phyloP scores from a whole-genome alignment of 1,140 invertebrate species.

The Ceratina australensis region DNA sequence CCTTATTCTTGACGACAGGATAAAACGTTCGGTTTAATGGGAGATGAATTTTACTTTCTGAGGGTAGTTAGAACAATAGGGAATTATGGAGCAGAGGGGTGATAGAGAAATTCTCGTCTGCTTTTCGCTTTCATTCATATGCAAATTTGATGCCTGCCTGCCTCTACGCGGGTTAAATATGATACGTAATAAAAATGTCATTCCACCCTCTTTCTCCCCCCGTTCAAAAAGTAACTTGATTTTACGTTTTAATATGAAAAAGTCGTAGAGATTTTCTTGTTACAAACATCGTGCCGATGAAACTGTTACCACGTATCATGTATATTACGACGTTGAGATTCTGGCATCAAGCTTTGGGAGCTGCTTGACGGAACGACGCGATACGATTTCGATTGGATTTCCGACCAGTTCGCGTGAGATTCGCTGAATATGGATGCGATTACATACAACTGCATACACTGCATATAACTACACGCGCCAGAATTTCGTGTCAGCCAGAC shows the following conservation, averaged over 20 bases:
- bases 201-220: not conserved
- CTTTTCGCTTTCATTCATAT: slow-evolving; percentile 34
- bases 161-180: not conserved
- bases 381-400: slow-evolving; percentile 3
- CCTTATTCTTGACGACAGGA: too few relatives aligned
- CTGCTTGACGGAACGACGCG: slow-evolving; percentile 1
- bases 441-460: too few relatives aligned
- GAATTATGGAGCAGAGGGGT: not conserved
- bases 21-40: too few relatives aligned
- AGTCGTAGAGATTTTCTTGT: not conserved
- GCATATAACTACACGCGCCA: not conserved
- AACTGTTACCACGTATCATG: too few relatives aligned
- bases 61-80: not conserved
- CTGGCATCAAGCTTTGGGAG: slow-evolving; percentile 6
- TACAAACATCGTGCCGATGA: not conserved
- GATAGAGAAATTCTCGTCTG: not conserved
- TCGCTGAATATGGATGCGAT: not conserved
- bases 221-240: too few relatives aligned
- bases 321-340: too few relatives aligned
- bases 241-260: too few relatives aligned
- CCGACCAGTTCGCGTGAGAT: not conserved
- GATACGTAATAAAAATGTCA: not conserved
- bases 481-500: not conserved
- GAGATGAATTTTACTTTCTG: too few relatives aligned
- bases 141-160: slow-evolving; percentile 6